These are phyloP conservation scores for Craseonycteris thonglongyai DNA, from an alignment of 2,113 vertebrate genomes.

Conservation along the genomic window DNA sequence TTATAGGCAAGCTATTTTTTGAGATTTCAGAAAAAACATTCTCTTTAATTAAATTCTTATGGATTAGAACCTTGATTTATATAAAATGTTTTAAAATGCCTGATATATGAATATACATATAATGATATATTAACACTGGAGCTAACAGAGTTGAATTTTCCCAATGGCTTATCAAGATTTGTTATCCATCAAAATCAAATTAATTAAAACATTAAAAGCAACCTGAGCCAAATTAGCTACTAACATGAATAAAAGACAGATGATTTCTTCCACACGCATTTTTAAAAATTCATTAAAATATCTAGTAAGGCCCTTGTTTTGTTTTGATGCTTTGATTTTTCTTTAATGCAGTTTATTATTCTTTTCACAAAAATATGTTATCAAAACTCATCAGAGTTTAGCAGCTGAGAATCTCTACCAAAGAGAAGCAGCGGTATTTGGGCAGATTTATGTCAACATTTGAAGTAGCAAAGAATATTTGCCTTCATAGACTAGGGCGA, in stretches of 20 bases:
- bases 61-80: background rate
- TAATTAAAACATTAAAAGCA: constrained; percentile 32
- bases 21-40: background rate
- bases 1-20: background rate
- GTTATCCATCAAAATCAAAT: background rate
- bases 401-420: background rate
- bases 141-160: background rate
- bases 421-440: constrained; percentile 39
- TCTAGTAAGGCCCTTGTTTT: background rate
- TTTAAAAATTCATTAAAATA: constrained; percentile 30
- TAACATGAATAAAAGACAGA: background rate
- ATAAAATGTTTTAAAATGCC: background rate
- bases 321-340: constrained; percentile 34
- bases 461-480: constrained; percentile 32
- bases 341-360: constrained; percentile 44
- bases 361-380: background rate
- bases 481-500: background rate
- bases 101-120: background rate
- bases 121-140: background rate
- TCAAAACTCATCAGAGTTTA: background rate
- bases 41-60: background rate
- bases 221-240: constrained; percentile 3
- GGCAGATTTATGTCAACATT: constrained; percentile 29
- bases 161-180: background rate
- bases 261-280: background rate